Evolutionary conservation across 2,888 invertebrate genomes (phyloP), one percentile per base, ranked within the genome.

Genomic region (Athetis lepigone): DNA sequence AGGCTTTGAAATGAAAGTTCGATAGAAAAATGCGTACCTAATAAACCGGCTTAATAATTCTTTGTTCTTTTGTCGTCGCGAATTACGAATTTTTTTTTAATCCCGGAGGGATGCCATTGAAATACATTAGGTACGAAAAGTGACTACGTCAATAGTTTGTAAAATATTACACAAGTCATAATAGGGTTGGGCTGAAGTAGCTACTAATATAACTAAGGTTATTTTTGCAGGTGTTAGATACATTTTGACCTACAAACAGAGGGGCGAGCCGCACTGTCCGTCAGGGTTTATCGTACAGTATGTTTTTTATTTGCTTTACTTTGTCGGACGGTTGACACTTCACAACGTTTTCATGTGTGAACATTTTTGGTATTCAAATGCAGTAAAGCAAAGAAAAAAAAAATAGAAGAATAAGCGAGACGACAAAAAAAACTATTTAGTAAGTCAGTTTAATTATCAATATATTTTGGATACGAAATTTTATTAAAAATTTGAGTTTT

Each of bases 301-400:
- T 42, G 39, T 58, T 67, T 61, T 61, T 40, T 61, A 56, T 67
- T 79, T 58, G 51, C 27, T 63, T 67, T 47, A 43, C 54, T 64
- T 54, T 59, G 49, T 54, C 47, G 23, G 39, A 21, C 42, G 51
- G 47, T 62, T 71, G 71, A 75, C 67, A 65, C 56, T 46, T 67
- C 46, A 59, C 39, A n/a, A 56, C 49, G 58, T 46, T 67, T 57
- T 62, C 52, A 61, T 50, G 39, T 56, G 39, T 57, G 55, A 63
- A 33, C 9, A 57, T 60, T 62, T 67, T 51, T 45, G 29, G 25
- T 62, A 52, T 55, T 67, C 21, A 64, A 58, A 13, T 8, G 33
- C 11, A 33, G 33, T 33, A 11, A 13, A 33, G 33, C 13, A 4
- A 13, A 33, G 13, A 13, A 13, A 33, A 33, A 33, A 29, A 13